phyloP scores from a whole-genome alignment of 2,888 invertebrate species.

The Anodontia alba region DNA sequence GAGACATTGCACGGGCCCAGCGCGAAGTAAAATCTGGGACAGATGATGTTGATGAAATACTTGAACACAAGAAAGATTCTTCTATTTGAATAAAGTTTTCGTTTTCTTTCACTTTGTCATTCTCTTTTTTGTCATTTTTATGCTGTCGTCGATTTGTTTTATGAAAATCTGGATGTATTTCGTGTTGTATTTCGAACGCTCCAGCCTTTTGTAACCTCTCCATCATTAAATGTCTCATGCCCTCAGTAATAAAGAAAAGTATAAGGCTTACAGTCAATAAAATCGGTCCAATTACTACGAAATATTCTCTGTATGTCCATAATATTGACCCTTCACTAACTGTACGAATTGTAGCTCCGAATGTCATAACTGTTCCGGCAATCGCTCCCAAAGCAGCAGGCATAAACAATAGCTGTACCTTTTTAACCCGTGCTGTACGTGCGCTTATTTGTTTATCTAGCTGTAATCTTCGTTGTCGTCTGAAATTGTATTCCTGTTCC shows the following conservation, averaged over 20 bases:
- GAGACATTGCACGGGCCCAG: constrained; percentile 24
- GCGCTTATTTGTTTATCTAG: constrained; percentile 32
- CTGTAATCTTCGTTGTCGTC: constrained; percentile 32
- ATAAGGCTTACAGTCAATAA: constrained; percentile 35
- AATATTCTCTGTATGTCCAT: constrained; percentile 37
- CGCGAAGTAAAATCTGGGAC: neutral
- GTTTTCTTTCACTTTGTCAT: neutral
- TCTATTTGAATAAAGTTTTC: neutral
- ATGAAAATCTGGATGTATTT: constrained; percentile 57
- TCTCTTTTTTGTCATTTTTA: neutral
- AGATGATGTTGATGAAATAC: constrained; percentile 30
- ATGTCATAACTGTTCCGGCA: constrained; percentile 31
- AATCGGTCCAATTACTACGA: constrained; percentile 37
- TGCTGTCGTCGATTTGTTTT: neutral
- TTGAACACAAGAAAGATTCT: constrained; percentile 31
- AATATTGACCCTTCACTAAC: constrained; percentile 49
- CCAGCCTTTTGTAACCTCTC: constrained; percentile 32
- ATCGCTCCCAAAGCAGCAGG: constrained; percentile 21
- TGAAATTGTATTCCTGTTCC: constrained; percentile 42
- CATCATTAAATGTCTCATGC: constrained; percentile 26
- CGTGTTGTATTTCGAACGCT: constrained; percentile 23
- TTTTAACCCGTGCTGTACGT: constrained; percentile 16
- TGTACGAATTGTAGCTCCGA: constrained; percentile 46
- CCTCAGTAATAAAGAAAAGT: constrained; percentile 36
- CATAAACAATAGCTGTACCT: constrained; percentile 18